A percentile compares a stretch with the other conserved stretches of the same genome.
Conservation (phyloP, 1,140 invertebrate species). For the Bathynomus jamesi region DNA sequence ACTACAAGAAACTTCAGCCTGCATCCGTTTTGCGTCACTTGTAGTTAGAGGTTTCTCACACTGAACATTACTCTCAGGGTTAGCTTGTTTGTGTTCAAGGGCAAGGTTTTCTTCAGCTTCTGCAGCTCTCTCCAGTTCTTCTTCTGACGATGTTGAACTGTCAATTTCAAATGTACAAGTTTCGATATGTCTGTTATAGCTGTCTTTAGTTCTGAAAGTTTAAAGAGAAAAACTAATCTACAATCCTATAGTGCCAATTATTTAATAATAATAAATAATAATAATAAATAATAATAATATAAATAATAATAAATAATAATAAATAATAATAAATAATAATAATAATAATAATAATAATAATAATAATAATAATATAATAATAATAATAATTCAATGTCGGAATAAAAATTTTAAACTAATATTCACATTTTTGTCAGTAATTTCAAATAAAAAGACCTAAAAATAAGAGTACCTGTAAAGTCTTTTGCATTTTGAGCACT, state of each 20-base stretch:
- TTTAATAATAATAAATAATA: too few relatives aligned
- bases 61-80: not conserved
- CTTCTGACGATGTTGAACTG: slow-evolving; percentile 43
- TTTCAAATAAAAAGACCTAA: not conserved
- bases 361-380: too few relatives aligned
- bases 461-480: slow-evolving; percentile 57
- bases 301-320: too few relatives aligned
- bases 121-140: slow-evolving; percentile 25
- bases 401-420: too few relatives aligned
- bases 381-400: too few relatives aligned
- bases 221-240: not conserved
- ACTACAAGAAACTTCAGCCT: too few relatives aligned
- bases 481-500: slow-evolving; percentile 75
- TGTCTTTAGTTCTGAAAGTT: slow-evolving; percentile 58
- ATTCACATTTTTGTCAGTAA: too few relatives aligned
- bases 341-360: too few relatives aligned
- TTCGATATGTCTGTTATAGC: slow-evolving; percentile 70
- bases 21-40: too few relatives aligned
- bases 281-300: too few relatives aligned
- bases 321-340: too few relatives aligned
- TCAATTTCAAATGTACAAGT: slow-evolving; percentile 55
- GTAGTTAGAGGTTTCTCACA: not conserved
- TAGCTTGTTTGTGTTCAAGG: not conserved
- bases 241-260: too few relatives aligned
- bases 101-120: not conserved